A percentile compares a stretch with the other conserved stretches of the same genome.
These are phyloP conservation scores for Zophobas atratus DNA, from an alignment of 1,140 invertebrate genomes.

Conservation along the genomic window DNA sequence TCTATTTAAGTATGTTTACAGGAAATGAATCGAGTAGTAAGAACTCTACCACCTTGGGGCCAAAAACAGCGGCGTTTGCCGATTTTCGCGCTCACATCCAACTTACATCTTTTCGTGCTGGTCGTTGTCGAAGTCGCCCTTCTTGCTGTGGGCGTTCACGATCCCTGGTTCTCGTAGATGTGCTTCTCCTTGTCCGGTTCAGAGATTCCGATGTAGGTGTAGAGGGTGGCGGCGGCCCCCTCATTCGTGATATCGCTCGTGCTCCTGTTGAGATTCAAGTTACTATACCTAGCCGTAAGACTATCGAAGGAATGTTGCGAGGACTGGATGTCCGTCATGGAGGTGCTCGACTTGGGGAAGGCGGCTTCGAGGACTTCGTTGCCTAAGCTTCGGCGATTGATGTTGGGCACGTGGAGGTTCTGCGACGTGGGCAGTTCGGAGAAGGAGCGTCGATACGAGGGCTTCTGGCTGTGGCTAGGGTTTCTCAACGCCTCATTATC, in stretches of 20 bases:
- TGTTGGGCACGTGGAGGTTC: slow-evolving; percentile 63
- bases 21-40: too few species aligned
- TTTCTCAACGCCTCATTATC: slow-evolving; percentile 70
- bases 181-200: slow-evolving; percentile 68
- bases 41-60: too few species aligned
- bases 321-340: slow-evolving; percentile 66
- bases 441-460: slow-evolving; percentile 77
- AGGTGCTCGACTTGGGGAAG: slow-evolving; percentile 65
- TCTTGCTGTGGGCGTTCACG: slow-evolving; percentile 67
- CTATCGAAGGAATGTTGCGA: slow-evolving; percentile 51
- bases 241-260: slow-evolving; percentile 60
- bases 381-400: slow-evolving; percentile 71
- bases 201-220: slow-evolving; percentile 75
- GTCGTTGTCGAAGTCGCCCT: slow-evolving; percentile 57
- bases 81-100: too few species aligned
- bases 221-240: slow-evolving; percentile 64
- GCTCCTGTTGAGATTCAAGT: slow-evolving; percentile 60
- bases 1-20: too few species aligned
- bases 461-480: slow-evolving; percentile 68
- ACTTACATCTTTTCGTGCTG: slow-evolving; percentile 64
- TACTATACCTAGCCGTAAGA: slow-evolving; percentile 50
- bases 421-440: slow-evolving; percentile 72
- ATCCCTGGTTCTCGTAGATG: slow-evolving; percentile 65
- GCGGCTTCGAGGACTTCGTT: slow-evolving; percentile 58
- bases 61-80: too few species aligned